Evolutionary conservation across 2,888 invertebrate species (phyloP).

Genomic region (Morpho deidamia): DNA sequence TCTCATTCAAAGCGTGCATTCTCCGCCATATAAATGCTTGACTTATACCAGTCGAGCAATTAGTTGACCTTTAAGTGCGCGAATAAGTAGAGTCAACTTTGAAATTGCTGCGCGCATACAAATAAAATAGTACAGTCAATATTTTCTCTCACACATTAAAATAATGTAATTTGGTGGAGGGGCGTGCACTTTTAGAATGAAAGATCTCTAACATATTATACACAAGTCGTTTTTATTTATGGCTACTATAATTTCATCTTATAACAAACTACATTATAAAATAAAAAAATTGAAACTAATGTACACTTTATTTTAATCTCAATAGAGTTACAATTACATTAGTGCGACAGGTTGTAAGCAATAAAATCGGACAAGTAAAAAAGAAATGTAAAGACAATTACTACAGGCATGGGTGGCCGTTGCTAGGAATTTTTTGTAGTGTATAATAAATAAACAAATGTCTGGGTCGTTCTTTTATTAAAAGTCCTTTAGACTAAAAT

Average conservation of each 20-base stretch:
- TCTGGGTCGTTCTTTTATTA: not conserved
- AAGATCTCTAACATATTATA: slow-evolving; percentile 4
- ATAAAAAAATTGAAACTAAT: not conserved
- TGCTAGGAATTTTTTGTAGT: slow-evolving; percentile 5
- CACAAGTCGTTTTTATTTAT: slow-evolving; percentile 11
- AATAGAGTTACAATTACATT: slow-evolving; percentile 5
- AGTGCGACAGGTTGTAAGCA: not conserved
- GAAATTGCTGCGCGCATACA: too few relatives aligned
- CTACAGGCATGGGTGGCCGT: slow-evolving; percentile 13
- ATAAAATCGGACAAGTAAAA: slow-evolving; percentile 8
- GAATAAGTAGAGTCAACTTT: too few relatives aligned
- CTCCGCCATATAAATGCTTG: too few relatives aligned
- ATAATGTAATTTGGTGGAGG: too few relatives aligned
- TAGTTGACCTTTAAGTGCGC: too few relatives aligned
- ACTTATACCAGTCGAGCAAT: too few relatives aligned
- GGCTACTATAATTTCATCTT: not conserved
- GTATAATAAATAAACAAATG: slow-evolving; percentile 8
- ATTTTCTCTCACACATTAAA: too few relatives aligned
- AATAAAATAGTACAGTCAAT: too few relatives aligned
- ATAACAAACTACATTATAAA: not conserved
- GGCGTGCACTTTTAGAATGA: too few relatives aligned
- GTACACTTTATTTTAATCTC: not conserved
- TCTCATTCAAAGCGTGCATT: too few relatives aligned
- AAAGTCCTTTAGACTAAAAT: not conserved
- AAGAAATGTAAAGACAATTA: slow-evolving; percentile 7